phyloP scores from a whole-genome alignment of 2,113 vertebrate species.

The Rattus rattus region DNA sequence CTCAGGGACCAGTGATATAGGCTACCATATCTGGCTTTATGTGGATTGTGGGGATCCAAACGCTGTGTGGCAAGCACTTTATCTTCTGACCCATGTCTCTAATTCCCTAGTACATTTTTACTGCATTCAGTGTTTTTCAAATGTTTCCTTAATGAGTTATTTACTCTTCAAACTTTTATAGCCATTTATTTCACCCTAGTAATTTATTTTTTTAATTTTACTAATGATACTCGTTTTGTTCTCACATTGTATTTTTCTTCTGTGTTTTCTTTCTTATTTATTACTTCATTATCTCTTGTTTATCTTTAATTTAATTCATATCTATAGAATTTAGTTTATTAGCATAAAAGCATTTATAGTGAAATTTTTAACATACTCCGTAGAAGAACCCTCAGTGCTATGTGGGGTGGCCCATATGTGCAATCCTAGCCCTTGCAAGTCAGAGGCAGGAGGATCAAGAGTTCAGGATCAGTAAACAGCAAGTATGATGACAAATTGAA shows the following conservation, averaged over 20 bases:
- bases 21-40: neutral
- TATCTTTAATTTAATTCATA: conserved; percentile 39
- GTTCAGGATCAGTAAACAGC: neutral
- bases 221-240: neutral
- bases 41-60: neutral
- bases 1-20: neutral
- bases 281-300: neutral
- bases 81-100: neutral
- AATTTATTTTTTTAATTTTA: neutral
- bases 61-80: neutral
- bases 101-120: neutral
- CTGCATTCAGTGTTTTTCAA: neutral
- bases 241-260: conserved; percentile 5
- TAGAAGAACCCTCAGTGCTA: neutral
- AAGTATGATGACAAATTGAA: neutral
- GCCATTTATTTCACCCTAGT: conserved; percentile 13
- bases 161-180: neutral
- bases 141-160: neutral
- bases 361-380: neutral
- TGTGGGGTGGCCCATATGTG: neutral
- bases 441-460: neutral
- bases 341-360: neutral
- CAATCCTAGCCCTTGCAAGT: neutral
- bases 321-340: neutral
- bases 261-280: neutral